Conservation (phyloP, 1,140 invertebrate species). For the Leptopilina boulardi region DNA sequence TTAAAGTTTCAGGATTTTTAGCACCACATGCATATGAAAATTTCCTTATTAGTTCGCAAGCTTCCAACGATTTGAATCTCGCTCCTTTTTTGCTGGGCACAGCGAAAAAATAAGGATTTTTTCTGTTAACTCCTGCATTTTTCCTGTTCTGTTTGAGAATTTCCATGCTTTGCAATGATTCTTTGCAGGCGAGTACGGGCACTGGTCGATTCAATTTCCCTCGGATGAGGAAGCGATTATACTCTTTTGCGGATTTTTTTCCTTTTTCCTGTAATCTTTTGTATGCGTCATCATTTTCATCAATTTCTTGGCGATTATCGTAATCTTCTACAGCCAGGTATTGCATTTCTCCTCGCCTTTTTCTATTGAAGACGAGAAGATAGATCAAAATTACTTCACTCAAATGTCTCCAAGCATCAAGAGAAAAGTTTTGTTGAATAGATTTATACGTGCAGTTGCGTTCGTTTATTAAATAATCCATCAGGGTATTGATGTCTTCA, state of each 20-base stretch:
- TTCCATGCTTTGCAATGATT: not conserved
- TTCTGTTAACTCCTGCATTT: not conserved
- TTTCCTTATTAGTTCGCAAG: conserved; percentile 6
- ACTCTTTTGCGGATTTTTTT: not conserved
- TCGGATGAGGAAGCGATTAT: not conserved
- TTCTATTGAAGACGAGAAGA: not conserved
- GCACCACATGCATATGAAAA: not conserved
- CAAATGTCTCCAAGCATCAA: not conserved
- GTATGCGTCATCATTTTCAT: not conserved
- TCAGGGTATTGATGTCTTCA: not conserved
- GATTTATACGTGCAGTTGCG: not conserved
- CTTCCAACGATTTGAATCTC: not conserved
- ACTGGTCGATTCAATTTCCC: not conserved
- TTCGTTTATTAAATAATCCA: not conserved
- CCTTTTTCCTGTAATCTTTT: not conserved
- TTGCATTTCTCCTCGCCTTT: not conserved
- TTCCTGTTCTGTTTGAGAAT: not conserved
- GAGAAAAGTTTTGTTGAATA: not conserved
- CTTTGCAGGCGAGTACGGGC: not conserved
- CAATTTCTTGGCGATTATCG: not conserved
- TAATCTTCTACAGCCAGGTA: not conserved
- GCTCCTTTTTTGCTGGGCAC: not conserved
- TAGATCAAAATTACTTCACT: not conserved
- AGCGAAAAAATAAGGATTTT: not conserved
- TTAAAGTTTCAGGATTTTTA: not conserved